Conservation (phyloP, 2,113 vertebrate species). For the human (Homo sapiens) region DNA sequence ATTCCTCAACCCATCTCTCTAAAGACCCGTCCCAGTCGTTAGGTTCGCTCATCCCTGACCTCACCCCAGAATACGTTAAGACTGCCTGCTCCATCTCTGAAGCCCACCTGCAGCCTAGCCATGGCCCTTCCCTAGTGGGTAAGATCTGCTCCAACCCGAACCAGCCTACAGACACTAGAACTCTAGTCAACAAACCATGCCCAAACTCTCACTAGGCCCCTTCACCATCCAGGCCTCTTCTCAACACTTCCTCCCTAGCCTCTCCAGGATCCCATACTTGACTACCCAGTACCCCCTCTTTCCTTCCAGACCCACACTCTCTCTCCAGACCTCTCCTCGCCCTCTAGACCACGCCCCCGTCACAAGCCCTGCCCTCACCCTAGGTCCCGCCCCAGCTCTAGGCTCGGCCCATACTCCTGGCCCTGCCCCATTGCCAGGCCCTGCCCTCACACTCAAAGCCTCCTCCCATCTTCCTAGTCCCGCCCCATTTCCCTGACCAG, state of each 20-base stretch:
- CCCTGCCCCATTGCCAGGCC: background rate
- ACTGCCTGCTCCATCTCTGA: background rate
- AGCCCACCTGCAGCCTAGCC: background rate
- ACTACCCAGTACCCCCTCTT: background rate
- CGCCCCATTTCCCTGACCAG: background rate
- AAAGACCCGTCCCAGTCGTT: background rate
- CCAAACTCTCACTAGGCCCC: background rate
- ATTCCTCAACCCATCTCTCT: background rate
- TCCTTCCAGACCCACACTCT: background rate
- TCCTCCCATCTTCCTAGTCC: background rate
- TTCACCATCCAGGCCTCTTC: too few relatives aligned
- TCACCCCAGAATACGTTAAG: background rate
- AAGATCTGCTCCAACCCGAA: background rate
- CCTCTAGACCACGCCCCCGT: background rate
- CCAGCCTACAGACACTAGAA: background rate
- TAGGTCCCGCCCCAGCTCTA: background rate
- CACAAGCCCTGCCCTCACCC: background rate
- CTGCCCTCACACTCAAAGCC: background rate
- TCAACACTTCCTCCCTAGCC: background rate
- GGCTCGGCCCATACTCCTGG: background rate
- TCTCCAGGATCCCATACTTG: background rate
- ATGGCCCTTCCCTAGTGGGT: background rate
- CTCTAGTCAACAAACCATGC: fast-evolving
- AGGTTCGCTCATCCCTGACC: background rate
- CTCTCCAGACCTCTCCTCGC: background rate